These are phyloP conservation scores for Drosophila suboccidentalis DNA, from an alignment of 2,888 invertebrate species.

Conservation along the genomic window DNA sequence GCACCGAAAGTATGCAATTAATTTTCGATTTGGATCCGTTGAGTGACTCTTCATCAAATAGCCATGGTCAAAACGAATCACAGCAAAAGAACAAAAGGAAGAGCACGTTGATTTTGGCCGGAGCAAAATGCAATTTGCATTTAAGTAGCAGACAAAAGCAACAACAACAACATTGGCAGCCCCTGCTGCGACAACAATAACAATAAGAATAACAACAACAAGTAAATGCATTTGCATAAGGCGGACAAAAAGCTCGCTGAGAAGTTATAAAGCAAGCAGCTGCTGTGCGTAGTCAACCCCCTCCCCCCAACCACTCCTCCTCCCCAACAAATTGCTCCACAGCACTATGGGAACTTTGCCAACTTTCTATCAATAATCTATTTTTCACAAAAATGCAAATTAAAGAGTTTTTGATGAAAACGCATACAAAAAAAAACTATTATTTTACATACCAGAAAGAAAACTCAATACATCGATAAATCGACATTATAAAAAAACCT, in stretches of 20 bases:
- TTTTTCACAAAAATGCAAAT: not conserved
- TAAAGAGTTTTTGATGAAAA: not conserved
- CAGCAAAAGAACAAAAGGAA: not conserved
- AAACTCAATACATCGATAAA: too few relatives aligned
- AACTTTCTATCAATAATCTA: not conserved
- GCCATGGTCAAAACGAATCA: not conserved
- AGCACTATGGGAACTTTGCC: not conserved
- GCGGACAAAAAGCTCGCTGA: constrained; percentile 23
- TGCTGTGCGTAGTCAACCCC: constrained; percentile 8
- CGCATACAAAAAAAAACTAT: not conserved
- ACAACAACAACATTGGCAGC: not conserved
- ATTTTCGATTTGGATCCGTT: constrained; percentile 14
- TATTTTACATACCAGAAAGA: not conserved
- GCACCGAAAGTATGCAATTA: constrained; percentile 24
- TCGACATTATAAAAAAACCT: too few relatives aligned
- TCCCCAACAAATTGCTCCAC: not conserved
- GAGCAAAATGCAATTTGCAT: constrained; percentile 44
- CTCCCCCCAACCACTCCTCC: not conserved
- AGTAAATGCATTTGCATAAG: constrained; percentile 30
- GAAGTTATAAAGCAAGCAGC: constrained; percentile 19
- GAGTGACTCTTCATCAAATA: not conserved
- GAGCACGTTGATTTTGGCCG: constrained; percentile 23
- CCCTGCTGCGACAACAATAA: constrained; percentile 10
- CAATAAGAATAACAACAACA: constrained; percentile 17
- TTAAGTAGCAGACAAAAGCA: constrained; percentile 36